phyloP scores from a whole-genome alignment of 2,888 invertebrate species.

The Drymonia ruficornis region DNA sequence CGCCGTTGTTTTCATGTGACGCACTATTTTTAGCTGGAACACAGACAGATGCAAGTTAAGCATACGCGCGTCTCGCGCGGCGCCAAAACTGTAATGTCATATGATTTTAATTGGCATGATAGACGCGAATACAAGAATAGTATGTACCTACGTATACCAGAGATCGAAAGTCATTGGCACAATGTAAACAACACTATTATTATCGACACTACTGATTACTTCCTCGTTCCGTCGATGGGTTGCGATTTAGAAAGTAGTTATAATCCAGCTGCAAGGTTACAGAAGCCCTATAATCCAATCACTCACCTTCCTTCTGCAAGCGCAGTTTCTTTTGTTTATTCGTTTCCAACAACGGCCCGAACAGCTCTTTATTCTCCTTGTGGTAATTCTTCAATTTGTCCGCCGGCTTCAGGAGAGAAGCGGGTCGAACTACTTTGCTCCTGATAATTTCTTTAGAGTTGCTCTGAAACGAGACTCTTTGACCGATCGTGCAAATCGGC shows the following conservation, averaged over 20 bases:
- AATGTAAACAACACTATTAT: slow-evolving; percentile 44
- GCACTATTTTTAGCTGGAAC: slow-evolving; percentile 79
- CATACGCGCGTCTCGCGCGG: slow-evolving; percentile 58
- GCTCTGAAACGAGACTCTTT: slow-evolving; percentile 54
- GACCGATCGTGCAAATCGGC: slow-evolving; percentile 61
- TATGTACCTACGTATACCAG: slow-evolving; percentile 22
- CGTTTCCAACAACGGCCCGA: slow-evolving; percentile 79
- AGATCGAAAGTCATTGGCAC: slow-evolving; percentile 46
- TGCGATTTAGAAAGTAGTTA: slow-evolving; percentile 48
- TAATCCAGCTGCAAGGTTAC: slow-evolving; percentile 53
- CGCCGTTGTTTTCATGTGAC: slow-evolving; percentile 72
- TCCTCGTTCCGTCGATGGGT: neutral
- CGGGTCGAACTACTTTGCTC: slow-evolving; percentile 70
- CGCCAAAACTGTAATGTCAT: slow-evolving; percentile 72
- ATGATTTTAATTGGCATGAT: slow-evolving; percentile 72
- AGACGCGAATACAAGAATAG: slow-evolving; percentile 26
- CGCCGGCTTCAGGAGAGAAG: slow-evolving; percentile 73
- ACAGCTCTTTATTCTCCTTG: slow-evolving; percentile 78
- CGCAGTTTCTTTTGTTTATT: slow-evolving; percentile 72
- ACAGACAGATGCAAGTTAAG: slow-evolving; percentile 57
- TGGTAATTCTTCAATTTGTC: slow-evolving; percentile 75
- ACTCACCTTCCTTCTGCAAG: slow-evolving; percentile 68
- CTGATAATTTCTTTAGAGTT: slow-evolving; percentile 65
- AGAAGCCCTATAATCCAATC: slow-evolving; percentile 47
- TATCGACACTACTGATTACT: slow-evolving; percentile 12